Conservation (phyloP, 2,888 invertebrate genomes). For the Yponomeuta malinellus region DNA sequence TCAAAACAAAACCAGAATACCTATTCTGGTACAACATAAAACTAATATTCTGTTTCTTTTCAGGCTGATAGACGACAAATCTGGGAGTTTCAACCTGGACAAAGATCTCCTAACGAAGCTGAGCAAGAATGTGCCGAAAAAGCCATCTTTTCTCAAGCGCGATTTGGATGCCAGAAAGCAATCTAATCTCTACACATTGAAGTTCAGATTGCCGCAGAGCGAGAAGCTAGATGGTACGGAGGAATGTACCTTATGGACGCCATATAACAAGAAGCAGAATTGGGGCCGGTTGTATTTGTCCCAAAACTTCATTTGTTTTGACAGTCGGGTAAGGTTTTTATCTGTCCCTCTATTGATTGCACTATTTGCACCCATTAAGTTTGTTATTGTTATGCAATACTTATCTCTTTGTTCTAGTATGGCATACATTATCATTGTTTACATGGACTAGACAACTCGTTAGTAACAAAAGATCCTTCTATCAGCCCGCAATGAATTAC, state of each 20-base stretch:
- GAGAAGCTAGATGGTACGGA: slow-evolving; percentile 97
- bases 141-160: slow-evolving; percentile 93
- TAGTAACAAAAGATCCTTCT: background rate
- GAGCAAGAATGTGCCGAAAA: slow-evolving; percentile 91
- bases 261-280: slow-evolving; percentile 93
- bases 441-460: background rate
- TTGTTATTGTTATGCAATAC: background rate
- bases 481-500: background rate
- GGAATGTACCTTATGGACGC: slow-evolving; percentile 94
- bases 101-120: slow-evolving; percentile 88
- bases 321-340: slow-evolving; percentile 86
- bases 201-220: slow-evolving; percentile 88
- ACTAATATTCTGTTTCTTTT: background rate
- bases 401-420: background rate
- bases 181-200: slow-evolving; percentile 91
- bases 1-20: background rate
- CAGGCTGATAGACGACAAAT: slow-evolving; percentile 94
- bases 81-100: slow-evolving; percentile 90
- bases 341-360: background rate
- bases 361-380: background rate
- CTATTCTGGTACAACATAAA: too few relatives aligned
- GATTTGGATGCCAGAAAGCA: slow-evolving; percentile 96
- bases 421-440: background rate
- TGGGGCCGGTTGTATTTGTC: slow-evolving; percentile 94
- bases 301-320: slow-evolving; percentile 96